These are phyloP conservation scores for Cataglyphis livida DNA, from an alignment of 2,888 invertebrate genomes.

Conservation along the genomic window DNA sequence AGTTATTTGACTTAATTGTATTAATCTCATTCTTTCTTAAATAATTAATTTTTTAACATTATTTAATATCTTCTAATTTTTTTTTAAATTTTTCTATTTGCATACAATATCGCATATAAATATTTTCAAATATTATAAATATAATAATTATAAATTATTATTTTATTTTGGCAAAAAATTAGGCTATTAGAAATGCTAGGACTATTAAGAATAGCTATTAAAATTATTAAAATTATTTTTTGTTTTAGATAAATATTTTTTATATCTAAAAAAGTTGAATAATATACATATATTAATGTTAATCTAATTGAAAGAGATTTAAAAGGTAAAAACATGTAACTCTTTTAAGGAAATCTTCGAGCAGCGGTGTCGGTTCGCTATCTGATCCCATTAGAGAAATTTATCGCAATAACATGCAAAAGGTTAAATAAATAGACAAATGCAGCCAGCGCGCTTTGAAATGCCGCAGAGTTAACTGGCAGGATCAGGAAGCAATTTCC, in stretches of 20 bases:
- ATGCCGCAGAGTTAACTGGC: slow-evolving; percentile 4
- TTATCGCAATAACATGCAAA: slow-evolving; percentile 25
- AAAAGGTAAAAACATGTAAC: not conserved
- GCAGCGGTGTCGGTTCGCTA: not conserved
- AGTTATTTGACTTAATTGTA: not conserved
- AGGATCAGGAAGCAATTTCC: slow-evolving; percentile 38
- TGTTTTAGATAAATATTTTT: not conserved
- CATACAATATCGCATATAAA: too few species aligned
- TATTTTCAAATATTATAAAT: too few species aligned
- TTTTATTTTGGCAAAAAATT: not conserved
- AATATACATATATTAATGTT: not conserved
- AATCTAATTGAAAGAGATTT: not conserved
- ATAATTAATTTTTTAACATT: not conserved
- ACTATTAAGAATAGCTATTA: not conserved
- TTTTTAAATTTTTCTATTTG: too few species aligned
- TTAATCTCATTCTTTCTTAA: not conserved
- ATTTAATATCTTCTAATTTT: not conserved
- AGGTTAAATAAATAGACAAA: slow-evolving; percentile 38
- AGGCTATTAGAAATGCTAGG: not conserved
- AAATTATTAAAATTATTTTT: not conserved
- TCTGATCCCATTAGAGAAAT: slow-evolving; percentile 33
- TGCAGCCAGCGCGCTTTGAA: slow-evolving; percentile 22
- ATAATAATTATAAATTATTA: not conserved
- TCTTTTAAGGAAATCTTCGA: not conserved
- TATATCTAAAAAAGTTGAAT: not conserved